Evolutionary conservation across 35 echinoderm and acorn worm species (phyloP).

Genomic region (Amphiura filiformis): DNA sequence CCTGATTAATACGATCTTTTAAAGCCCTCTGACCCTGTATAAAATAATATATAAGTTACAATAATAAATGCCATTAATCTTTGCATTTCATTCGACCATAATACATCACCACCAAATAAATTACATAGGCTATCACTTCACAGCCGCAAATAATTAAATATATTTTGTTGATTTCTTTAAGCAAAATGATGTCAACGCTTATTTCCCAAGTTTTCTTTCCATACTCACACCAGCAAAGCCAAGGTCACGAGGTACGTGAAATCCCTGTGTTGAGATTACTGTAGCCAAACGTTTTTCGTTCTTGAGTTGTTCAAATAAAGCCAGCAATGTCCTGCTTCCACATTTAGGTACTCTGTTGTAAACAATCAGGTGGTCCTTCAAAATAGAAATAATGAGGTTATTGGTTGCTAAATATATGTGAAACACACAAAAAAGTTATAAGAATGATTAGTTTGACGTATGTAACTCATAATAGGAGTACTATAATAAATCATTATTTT

Average conservation of each 20-base stretch:
- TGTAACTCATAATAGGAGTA: too few species aligned
- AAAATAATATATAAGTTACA: too few species aligned
- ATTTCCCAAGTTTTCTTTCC: neutral
- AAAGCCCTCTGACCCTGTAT: neutral
- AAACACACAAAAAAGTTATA: too few species aligned
- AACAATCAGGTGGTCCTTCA: neutral
- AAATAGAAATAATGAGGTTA: too few species aligned
- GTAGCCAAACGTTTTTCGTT: neutral
- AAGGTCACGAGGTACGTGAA: neutral
- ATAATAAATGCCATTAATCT: neutral
- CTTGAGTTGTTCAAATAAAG: neutral
- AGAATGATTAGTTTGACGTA: too few species aligned
- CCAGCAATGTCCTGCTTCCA: neutral
- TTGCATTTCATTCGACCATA: neutral
- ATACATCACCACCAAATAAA: neutral
- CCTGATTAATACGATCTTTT: neutral
- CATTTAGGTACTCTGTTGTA: conserved; percentile 6
- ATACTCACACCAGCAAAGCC: neutral
- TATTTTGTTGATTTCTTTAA: neutral
- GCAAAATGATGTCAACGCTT: neutral
- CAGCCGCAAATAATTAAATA: neutral
- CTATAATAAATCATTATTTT: too few species aligned
- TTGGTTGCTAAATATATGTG: too few species aligned
- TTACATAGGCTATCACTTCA: neutral
- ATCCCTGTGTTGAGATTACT: neutral